Percentiles rank a stretch among this genome's conserved stretches.
Evolutionary conservation across 2,888 invertebrate genomes (phyloP).

Genomic region (Tethea ocularis): DNA sequence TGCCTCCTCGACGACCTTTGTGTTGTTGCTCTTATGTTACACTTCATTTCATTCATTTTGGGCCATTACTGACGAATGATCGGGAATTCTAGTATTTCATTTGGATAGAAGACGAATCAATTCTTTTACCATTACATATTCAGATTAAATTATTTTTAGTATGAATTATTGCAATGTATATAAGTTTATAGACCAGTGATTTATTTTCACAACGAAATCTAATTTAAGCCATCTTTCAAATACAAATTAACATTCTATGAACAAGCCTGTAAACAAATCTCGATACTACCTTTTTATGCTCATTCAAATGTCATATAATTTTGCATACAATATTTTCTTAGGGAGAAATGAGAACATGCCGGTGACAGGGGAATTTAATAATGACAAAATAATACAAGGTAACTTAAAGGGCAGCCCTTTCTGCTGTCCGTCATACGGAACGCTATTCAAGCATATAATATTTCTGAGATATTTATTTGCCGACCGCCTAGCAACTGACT

Average conservation of each 20-base stretch:
- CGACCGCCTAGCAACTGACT: slow-evolving; percentile 76
- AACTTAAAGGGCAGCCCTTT: slow-evolving; percentile 81
- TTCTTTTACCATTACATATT: background rate
- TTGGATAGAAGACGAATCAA: background rate
- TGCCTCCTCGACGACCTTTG: slow-evolving; percentile 65
- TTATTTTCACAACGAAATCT: background rate
- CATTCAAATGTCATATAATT: slow-evolving; percentile 84
- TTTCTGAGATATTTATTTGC: slow-evolving; percentile 76
- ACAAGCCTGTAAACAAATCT: slow-evolving; percentile 65
- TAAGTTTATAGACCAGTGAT: background rate
- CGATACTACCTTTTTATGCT: slow-evolving; percentile 72
- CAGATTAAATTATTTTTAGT: background rate
- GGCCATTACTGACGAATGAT: slow-evolving; percentile 49
- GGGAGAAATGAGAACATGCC: slow-evolving; percentile 75
- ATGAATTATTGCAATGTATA: background rate
- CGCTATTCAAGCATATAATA: slow-evolving; percentile 81
- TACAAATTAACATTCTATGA: slow-evolving; percentile 45
- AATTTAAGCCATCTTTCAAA: slow-evolving; percentile 32
- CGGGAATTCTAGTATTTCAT: slow-evolving; percentile 44
- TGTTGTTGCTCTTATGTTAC: slow-evolving; percentile 66
- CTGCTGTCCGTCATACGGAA: slow-evolving; percentile 82
- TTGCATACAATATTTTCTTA: slow-evolving; percentile 84
- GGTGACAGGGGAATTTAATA: slow-evolving; percentile 83
- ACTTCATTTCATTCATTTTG: slow-evolving; percentile 74
- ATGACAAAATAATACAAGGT: slow-evolving; percentile 84